These are phyloP conservation scores for Sylvilagus bachmani DNA, from an alignment of 2,113 vertebrate genomes.

Conservation along the genomic window DNA sequence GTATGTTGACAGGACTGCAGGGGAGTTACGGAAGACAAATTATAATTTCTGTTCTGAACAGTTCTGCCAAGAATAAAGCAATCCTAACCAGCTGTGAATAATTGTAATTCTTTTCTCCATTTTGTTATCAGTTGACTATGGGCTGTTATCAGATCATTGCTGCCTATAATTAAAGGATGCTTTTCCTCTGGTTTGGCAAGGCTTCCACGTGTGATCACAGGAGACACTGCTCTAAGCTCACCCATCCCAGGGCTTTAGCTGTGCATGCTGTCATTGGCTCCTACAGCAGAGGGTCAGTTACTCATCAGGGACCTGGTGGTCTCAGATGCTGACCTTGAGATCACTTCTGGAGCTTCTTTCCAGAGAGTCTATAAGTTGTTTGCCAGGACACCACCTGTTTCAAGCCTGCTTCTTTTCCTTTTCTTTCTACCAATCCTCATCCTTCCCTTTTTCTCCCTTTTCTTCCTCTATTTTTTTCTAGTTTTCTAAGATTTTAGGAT, in stretches of 20 bases:
- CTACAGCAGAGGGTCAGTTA: neutral
- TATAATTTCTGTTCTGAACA: neutral
- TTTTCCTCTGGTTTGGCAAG: neutral
- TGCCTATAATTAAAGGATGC: neutral
- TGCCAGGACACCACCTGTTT: neutral
- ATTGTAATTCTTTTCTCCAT: neutral
- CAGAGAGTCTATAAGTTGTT: neutral
- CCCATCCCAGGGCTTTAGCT: neutral
- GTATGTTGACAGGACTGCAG: neutral
- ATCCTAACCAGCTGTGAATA: neutral
- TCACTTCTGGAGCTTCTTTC: neutral
- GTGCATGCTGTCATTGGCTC: neutral
- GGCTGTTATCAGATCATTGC: neutral
- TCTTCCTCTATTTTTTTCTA: neutral
- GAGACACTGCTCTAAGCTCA: neutral
- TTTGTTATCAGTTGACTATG: conserved; percentile 3
- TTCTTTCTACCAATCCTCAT: neutral
- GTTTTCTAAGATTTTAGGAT: neutral
- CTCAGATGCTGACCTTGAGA: neutral
- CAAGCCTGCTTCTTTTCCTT: neutral
- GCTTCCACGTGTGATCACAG: neutral
- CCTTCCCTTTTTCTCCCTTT: neutral
- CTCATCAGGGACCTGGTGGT: neutral
- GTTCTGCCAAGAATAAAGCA: neutral
- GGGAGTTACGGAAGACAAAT: neutral